Evolutionary conservation across 2,113 vertebrate species (phyloP).

Genomic region (Carassius auratus): DNA sequence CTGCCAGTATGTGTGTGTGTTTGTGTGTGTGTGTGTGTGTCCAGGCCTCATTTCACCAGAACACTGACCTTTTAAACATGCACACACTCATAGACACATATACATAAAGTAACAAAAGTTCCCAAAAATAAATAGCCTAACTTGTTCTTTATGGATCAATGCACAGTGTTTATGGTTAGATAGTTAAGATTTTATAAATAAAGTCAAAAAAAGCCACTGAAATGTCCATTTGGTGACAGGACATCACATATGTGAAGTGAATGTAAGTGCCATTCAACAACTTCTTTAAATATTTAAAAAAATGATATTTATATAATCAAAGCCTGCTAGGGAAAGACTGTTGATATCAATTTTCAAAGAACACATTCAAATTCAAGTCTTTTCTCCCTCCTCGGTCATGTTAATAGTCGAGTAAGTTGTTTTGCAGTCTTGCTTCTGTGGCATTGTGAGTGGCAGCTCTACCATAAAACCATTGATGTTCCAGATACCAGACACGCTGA

Average conservation of each 20-base stretch:
- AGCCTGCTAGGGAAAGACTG: neutral
- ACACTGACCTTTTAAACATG: conserved; percentile 31
- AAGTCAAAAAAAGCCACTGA: neutral
- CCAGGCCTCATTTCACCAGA: conserved; percentile 41
- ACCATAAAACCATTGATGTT: conserved; percentile 3
- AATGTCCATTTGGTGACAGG: neutral
- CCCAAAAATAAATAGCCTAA: conserved; percentile 5
- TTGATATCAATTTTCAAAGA: neutral
- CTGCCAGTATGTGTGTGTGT: conserved; percentile 19
- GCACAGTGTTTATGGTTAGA: conserved; percentile 19
- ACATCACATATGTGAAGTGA: neutral
- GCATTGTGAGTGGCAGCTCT: conserved; percentile 18
- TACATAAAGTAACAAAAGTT: conserved; percentile 23
- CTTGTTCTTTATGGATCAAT: neutral
- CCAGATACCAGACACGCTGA: conserved; percentile 32
- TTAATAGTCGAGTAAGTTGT: conserved; percentile 13
- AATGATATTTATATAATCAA: neutral
- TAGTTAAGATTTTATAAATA: neutral
- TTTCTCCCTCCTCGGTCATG: neutral
- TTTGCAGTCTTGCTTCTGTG: conserved; percentile 23
- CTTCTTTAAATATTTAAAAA: neutral
- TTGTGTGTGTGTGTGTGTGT: conserved; percentile 30
- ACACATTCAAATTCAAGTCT: neutral
- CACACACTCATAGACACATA: conserved; percentile 18
- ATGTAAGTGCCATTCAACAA: neutral